Evolutionary conservation across 2,888 invertebrate species (phyloP), one percentile per base, ranked within the genome.

Genomic region (Listrodromus nycthemerus): DNA sequence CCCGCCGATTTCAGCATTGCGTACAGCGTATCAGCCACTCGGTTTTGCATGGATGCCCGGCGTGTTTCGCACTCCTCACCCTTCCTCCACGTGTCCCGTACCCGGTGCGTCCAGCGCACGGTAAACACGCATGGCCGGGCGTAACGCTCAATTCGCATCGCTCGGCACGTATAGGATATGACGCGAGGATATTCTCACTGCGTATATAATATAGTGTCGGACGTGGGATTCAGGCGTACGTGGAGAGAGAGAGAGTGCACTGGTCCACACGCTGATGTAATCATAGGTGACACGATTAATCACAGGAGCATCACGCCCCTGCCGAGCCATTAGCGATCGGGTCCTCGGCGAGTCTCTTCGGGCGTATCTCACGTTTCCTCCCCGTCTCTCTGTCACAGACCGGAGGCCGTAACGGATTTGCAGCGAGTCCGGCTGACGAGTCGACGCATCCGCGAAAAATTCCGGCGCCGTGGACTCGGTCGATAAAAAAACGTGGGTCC

Each of bases 271-370:
- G 73, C 73, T 90, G 89, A 92, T 90, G 91, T 91, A 92, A 92
- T 92, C 91, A 91, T 87, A 90, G 90, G 85, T 90, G 91, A 91
- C 91, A 91, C 91, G 90, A 92, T 92, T 92, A 91, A 92, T 92
- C 91, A 92, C 89, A 88, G 89, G 88, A 87, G 90, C 91, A 88
- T 90, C 89, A 88, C 85, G 86, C 84, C 85, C 89, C 88, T 85
- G 86, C 87, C 81, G 86, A 87, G 86, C 90, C 90, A 91, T 91
- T 90, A 91, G 89, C 89, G 89, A 90, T 90, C 88, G 87, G 85
- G 86, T 86, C 85, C 27, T 24, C 76, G 30, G 61, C 69, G 45
- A 19, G 63, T 66, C 71, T 69, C 70, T 52, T 45, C 69, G 55
- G 65, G 73, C 19, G 71, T 55, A 78, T 76, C 75, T 77, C 71